Conservation (phyloP, 2,797 vertebrate species). For the Pantherophis alleghaniensis region DNA sequence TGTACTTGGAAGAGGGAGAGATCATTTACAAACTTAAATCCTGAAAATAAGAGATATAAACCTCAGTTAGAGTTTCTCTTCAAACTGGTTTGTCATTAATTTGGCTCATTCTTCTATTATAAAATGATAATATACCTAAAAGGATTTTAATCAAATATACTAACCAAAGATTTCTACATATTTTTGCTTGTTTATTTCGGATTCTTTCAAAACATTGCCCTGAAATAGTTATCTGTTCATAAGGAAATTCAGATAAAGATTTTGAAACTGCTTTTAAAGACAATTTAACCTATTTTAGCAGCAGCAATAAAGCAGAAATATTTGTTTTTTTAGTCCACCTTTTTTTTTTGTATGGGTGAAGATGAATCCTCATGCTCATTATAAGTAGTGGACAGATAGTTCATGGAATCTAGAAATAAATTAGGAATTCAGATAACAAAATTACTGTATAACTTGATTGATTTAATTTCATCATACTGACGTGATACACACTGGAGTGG, state of each 20-base stretch:
- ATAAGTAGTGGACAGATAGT: fast-evolving
- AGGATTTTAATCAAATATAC: constrained; percentile 58
- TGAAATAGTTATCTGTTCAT: neutral
- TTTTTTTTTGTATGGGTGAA: neutral
- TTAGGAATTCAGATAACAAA: constrained; percentile 7
- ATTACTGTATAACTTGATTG: neutral
- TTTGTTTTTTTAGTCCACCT: constrained; percentile 17
- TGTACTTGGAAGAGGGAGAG: neutral
- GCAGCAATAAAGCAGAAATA: neutral
- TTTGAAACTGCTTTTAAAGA: constrained; percentile 38
- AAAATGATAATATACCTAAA: constrained; percentile 61
- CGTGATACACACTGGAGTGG: neutral
- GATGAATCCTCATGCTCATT: neutral
- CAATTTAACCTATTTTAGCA: constrained; percentile 23
- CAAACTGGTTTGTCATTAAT: constrained; percentile 73
- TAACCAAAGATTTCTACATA: constrained; percentile 42
- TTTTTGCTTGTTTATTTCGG: constrained; percentile 41
- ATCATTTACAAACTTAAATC: constrained; percentile 49
- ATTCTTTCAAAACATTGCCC: constrained; percentile 31
- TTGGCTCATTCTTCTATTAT: constrained; percentile 48
- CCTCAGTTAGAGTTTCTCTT: constrained; percentile 48
- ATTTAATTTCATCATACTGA: neutral
- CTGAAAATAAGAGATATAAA: constrained; percentile 57
- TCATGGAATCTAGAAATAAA: constrained; percentile 25
- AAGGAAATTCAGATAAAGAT: constrained; percentile 14